These are phyloP conservation scores for Fabriciana adippe DNA, from an alignment of 2,888 invertebrate species.

Conservation along the genomic window DNA sequence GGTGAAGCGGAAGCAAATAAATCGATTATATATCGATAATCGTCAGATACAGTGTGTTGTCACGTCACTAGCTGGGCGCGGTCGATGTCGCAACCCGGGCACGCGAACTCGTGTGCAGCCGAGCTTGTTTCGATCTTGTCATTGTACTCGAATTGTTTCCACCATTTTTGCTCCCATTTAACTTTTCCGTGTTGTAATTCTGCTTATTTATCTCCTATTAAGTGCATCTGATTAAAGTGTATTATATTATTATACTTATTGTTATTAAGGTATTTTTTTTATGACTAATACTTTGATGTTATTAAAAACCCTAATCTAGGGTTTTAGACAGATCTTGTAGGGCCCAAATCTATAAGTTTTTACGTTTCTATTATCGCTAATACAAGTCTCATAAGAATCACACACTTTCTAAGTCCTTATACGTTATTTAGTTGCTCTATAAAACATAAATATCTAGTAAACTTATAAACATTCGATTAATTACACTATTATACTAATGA, in stretches of 20 bases:
- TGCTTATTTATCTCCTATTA: conserved; percentile 19
- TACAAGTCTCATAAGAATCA: no score
- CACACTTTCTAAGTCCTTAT: neutral
- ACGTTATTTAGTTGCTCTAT: neutral
- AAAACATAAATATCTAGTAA: conserved; percentile 1
- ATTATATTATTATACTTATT: conserved; percentile 15
- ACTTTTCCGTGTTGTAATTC: conserved; percentile 44
- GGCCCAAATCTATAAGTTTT: no score
- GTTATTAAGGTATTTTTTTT: conserved; percentile 5
- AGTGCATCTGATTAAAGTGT: conserved; percentile 4
- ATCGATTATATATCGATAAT: conserved; percentile 45
- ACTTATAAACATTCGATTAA: conserved; percentile 9
- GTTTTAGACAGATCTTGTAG: no score
- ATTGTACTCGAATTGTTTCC: conserved; percentile 46
- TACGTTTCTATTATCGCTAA: no score
- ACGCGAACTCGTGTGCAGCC: conserved; percentile 60
- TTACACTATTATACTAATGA: conserved; percentile 22
- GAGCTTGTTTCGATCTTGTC: conserved; percentile 51
- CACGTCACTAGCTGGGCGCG: conserved; percentile 67
- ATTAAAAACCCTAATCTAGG: no score
- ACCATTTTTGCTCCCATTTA: conserved; percentile 45
- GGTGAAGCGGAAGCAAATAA: conserved; percentile 35
- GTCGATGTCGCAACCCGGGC: conserved; percentile 66
- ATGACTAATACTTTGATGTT: neutral
- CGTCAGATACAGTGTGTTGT: conserved; percentile 51